Evolutionary conservation across 2,888 invertebrate species (phyloP).

Genomic region (Drymonia ruficornis): DNA sequence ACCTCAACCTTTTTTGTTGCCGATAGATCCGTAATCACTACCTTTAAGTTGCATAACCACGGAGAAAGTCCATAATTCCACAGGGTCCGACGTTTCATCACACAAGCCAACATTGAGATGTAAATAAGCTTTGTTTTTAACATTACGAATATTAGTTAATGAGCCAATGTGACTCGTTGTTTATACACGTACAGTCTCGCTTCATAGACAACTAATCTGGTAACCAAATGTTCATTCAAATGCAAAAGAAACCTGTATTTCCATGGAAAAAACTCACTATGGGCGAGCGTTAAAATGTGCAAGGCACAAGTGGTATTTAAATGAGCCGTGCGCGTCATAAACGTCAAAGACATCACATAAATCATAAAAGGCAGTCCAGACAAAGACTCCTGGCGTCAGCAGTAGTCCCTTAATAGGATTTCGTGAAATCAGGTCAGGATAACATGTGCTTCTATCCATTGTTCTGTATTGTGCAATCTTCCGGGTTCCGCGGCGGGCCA

Average conservation of each 20-base stretch:
- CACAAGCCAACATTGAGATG: constrained; percentile 50
- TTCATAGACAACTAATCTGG: constrained; percentile 79
- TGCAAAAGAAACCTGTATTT: constrained; percentile 60
- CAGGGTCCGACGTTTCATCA: constrained; percentile 31
- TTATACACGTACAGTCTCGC: constrained; percentile 66
- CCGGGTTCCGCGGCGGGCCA: constrained; percentile 65
- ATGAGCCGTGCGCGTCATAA: constrained; percentile 79
- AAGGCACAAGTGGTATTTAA: constrained; percentile 79
- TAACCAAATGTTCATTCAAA: constrained; percentile 82
- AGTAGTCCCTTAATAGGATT: constrained; percentile 64
- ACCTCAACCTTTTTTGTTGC: constrained; percentile 52
- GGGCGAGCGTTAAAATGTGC: constrained; percentile 76
- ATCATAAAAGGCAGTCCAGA: constrained; percentile 77
- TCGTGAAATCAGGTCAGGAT: constrained; percentile 80
- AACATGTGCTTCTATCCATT: constrained; percentile 77
- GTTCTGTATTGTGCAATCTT: constrained; percentile 77
- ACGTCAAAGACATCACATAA: constrained; percentile 78
- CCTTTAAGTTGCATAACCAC: constrained; percentile 54
- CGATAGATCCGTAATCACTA: constrained; percentile 52
- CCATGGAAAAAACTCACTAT: constrained; percentile 68
- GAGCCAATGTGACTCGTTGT: constrained; percentile 60
- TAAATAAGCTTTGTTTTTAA: constrained; percentile 43
- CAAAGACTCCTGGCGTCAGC: constrained; percentile 63
- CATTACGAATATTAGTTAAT: constrained; percentile 59
- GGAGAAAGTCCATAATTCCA: constrained; percentile 36